Conservation (phyloP, 1,140 invertebrate species). For the Chrysoperla carnea region DNA sequence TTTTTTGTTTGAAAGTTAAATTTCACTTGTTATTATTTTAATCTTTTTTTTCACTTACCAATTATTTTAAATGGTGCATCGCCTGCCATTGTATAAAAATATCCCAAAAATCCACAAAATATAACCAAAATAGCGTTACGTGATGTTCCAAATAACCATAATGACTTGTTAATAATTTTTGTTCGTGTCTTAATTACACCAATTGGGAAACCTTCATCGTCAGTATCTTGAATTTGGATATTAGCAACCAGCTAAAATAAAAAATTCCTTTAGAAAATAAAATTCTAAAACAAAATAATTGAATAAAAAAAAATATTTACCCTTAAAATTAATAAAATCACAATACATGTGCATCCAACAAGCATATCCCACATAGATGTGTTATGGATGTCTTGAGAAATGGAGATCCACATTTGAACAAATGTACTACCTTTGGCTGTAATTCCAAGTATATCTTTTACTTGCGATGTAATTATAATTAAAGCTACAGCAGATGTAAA, state of each 20-base stretch:
- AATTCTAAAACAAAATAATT: too few species aligned
- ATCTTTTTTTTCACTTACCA: conserved; percentile 34
- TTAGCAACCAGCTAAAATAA: conserved; percentile 35
- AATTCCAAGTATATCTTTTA: conserved; percentile 71
- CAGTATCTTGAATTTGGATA: conserved; percentile 12
- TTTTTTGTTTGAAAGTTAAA: too few species aligned
- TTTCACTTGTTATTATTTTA: too few species aligned
- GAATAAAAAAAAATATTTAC: conserved; percentile 22
- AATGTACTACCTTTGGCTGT: conserved; percentile 53
- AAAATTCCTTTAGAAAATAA: background rate
- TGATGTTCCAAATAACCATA: conserved; percentile 50
- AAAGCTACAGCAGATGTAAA: conserved; percentile 87
- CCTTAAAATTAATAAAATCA: conserved; percentile 47
- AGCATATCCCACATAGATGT: conserved; percentile 45
- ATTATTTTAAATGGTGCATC: conserved; percentile 39
- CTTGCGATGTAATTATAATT: conserved; percentile 75
- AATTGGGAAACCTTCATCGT: background rate
- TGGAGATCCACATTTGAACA: conserved; percentile 48
- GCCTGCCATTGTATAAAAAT: conserved; percentile 23
- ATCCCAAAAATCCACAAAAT: conserved; percentile 36
- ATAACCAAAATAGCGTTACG: conserved; percentile 66
- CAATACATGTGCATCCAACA: conserved; percentile 53
- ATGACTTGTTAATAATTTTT: conserved; percentile 29
- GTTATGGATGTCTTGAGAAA: conserved; percentile 38
- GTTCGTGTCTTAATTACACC: conserved; percentile 6